These are phyloP conservation scores for Agrotis exclamationis DNA, from an alignment of 2,888 invertebrate genomes.

Conservation along the genomic window DNA sequence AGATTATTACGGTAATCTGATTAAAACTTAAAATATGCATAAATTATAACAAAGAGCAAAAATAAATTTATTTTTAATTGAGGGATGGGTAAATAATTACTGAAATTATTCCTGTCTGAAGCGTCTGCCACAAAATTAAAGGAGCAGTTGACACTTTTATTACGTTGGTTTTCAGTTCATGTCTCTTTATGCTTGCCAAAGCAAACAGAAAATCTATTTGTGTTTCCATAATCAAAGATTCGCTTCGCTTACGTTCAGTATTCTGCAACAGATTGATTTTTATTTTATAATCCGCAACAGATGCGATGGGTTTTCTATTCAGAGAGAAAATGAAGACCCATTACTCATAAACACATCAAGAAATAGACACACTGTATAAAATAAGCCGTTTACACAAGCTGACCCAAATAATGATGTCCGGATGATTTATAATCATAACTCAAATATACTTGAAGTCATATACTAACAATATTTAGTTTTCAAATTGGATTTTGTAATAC, in stretches of 20 bases:
- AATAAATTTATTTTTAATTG: neutral
- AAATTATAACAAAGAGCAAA: constrained; percentile 8
- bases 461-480: constrained; percentile 20
- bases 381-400: constrained; percentile 3
- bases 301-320: constrained; percentile 5
- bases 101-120: neutral
- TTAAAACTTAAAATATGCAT: neutral
- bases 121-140: constrained; percentile 1
- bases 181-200: neutral
- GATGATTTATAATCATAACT: constrained; percentile 26
- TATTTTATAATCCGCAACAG: neutral
- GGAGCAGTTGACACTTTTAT: neutral
- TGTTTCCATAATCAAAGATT: neutral
- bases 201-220: neutral
- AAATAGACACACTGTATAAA: neutral
- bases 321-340: constrained; percentile 28
- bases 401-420: constrained; percentile 29
- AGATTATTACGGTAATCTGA: constrained; percentile 1
- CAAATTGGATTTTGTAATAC: constrained; percentile 19
- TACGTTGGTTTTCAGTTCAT: neutral
- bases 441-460: constrained; percentile 11
- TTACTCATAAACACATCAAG: constrained; percentile 17
- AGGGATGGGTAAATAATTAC: constrained; percentile 31
- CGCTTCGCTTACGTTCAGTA: neutral
- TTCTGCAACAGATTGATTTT: neutral